Evolutionary conservation across 2,113 vertebrate genomes (phyloP), one percentile per base, ranked within the genome.

Genomic region (Odobenus rosmarus): DNA sequence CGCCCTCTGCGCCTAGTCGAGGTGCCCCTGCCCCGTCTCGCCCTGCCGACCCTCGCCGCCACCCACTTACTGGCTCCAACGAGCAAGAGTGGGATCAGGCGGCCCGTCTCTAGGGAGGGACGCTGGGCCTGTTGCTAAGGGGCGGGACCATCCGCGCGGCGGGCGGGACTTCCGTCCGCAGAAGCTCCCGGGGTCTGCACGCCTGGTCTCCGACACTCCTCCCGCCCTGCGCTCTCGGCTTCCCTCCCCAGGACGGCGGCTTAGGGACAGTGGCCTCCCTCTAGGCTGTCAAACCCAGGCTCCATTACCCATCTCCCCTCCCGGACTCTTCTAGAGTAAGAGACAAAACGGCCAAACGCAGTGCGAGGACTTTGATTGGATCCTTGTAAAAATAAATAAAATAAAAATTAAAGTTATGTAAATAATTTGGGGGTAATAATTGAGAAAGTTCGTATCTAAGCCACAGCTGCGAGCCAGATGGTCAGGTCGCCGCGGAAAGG

Each of bases 61-160:
- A 96, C 90, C 28, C 1, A 96, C 89, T 85, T 92, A 77, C 42
- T 49, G 1, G 42, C 81, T 21, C n/a, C 51, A 19, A 74, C 23
- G 7, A 77, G 24, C 31, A 4, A 53, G 71, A 7, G 77, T 31
- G 0, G 31, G 1, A 39, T 82, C 55, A 1, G 1, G 57, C 14
- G 1, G 5, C 28, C 9, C 0, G 92, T 72, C 86, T 69, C 90
- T 76, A 96, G 23, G 82, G 24, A 81, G 28, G 28, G 95, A 95
- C 98, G 91, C 98, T 19, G 11, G 7, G 24, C 18, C 71, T 9
- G 98, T 98, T 97, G 98, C 98, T 91, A 98, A 36, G 95, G 95
- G 98, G 91, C 88, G 51, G 86, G 77, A 71, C 57, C 92, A 90
- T 67, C 24, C 2, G 55, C 19, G 23, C 42, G 5, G 36, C 11